Evolutionary conservation across 2,888 invertebrate species (phyloP).

Genomic region (Bellardia pandia): DNA sequence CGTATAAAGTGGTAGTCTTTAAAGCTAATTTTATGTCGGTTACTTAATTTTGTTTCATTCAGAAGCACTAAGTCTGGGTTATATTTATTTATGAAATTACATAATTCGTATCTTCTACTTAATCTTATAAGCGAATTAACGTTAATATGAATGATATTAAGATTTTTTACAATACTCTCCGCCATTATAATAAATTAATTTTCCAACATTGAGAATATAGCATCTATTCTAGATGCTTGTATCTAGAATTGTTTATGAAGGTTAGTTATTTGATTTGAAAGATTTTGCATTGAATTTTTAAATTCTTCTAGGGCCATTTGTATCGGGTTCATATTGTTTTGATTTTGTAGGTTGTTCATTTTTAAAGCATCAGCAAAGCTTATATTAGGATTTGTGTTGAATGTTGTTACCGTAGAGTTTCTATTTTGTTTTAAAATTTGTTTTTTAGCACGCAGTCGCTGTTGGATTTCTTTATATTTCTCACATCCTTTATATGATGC

Average conservation of each 20-base stretch:
- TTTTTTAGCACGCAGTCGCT: background rate
- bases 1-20: constrained; percentile 5
- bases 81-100: background rate
- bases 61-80: constrained; percentile 8
- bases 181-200: background rate
- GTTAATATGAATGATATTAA: constrained; percentile 18
- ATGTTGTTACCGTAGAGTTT: background rate
- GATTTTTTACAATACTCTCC: background rate
- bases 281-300: background rate
- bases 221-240: background rate
- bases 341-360: background rate
- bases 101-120: background rate
- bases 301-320: background rate
- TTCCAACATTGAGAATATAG: constrained; percentile 8
- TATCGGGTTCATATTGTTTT: background rate
- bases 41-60: background rate
- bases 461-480: background rate
- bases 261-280: background rate
- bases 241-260: background rate
- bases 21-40: background rate
- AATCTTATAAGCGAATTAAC: background rate
- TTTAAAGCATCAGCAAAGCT: background rate
- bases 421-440: background rate
- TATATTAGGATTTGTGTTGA: background rate
- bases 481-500: constrained; percentile 17